Evolutionary conservation across 2,888 invertebrate genomes (phyloP).

Genomic region (Yponomeuta cagnagella): DNA sequence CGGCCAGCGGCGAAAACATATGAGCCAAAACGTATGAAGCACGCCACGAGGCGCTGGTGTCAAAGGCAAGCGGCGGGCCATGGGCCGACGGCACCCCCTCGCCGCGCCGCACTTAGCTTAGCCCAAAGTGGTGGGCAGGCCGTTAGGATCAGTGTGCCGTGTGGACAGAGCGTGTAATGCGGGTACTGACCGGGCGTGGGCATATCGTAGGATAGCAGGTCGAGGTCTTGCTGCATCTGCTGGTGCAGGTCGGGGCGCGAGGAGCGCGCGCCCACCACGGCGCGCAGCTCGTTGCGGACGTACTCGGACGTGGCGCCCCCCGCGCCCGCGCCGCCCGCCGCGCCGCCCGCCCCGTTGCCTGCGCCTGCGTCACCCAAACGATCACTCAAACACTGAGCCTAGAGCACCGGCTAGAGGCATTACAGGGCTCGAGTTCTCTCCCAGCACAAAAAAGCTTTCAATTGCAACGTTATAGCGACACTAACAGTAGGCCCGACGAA

Average conservation of each 20-base stretch:
- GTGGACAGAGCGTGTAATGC: background rate
- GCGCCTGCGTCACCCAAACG: conserved; percentile 17
- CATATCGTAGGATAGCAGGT: conserved; percentile 83
- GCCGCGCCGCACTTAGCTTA: too few relatives aligned
- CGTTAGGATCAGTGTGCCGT: background rate
- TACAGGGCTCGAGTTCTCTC: background rate
- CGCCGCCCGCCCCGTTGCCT: conserved; percentile 25
- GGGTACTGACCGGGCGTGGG: conserved; percentile 71
- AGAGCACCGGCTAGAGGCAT: background rate
- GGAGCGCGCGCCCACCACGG: conserved; percentile 90
- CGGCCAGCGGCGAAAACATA: too few relatives aligned
- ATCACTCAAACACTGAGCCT: background rate
- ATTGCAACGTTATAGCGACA: background rate
- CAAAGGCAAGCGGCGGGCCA: too few relatives aligned
- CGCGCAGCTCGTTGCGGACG: conserved; percentile 92
- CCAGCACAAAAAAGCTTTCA: background rate
- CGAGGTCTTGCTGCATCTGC: conserved; percentile 79
- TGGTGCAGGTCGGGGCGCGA: conserved; percentile 66
- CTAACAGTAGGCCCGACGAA: background rate
- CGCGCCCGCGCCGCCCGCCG: conserved; percentile 43
- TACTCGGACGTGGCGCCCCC: conserved; percentile 86
- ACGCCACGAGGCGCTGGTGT: too few relatives aligned
- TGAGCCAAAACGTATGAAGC: too few relatives aligned
- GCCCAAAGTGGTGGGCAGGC: too few relatives aligned
- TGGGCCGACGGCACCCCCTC: too few relatives aligned